Evolutionary conservation across 2,888 invertebrate genomes (phyloP), one percentile per base, ranked within the genome.

Genomic region (Agrotis clavis): DNA sequence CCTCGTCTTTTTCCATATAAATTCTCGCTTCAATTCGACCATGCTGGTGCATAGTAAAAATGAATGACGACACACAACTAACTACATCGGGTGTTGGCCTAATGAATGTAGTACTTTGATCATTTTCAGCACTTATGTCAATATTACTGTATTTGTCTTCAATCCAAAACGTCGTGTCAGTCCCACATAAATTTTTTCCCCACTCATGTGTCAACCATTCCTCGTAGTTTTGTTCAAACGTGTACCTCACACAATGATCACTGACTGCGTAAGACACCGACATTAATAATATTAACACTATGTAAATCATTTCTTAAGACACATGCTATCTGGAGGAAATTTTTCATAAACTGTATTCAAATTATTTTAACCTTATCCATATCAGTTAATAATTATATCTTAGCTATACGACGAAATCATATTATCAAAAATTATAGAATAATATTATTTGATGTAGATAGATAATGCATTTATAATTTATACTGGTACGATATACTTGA

Each of bases 141-240:
- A n/a, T n/a, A 50, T 50, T n/a, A n/a, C n/a, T 50, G 50, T 50
- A 50, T 9, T n/a, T 18, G 5, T n/a, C 9, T 3, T 7, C n/a
- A 50, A n/a, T 50, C 50, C 50, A 50, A n/a, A 48, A 4, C 30
- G 1, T 3, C 2, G 50, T 2, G 9, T 3, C 0, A n/a, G 3
- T 3, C 7, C 3, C 3, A n/a, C n/a, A n/a, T 3, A 5, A 0
- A 4, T n/a, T 6, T 0, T 1, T 1, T 50, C n/a, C 50, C 50
- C 41, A 41, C 1, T 41, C 3, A 50, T 50, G 11, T 11, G 9
- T 41, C 41, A 11, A 50, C 50, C 50, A 50, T 50, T 50, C n/a
- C 9, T 50, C n/a, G 9, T n/a, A 50, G 9, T 50, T 50, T 50
- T 50, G 3, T n/a, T 50, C 50, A n/a, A 50, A 50, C 9, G 50